Base-by-base conservation (phyloP, 1,140 invertebrate genomes). In the Subanguina moxae region DNA sequence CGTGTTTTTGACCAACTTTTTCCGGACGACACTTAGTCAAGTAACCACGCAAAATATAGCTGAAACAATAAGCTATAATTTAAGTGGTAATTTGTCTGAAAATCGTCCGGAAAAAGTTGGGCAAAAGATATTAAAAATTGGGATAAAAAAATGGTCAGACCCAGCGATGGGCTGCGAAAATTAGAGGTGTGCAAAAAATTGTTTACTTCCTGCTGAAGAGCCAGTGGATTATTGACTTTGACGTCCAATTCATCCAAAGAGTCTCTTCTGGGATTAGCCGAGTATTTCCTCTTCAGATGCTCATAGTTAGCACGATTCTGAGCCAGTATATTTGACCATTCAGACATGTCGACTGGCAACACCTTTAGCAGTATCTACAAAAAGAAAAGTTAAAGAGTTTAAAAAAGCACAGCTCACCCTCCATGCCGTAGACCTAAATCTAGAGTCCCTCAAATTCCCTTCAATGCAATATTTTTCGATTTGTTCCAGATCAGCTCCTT, bases 151-250 rank as follows among this genome's bases (percentile, higher is more conserved):
- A n/a, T n/a, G n/a, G n/a, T n/a, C n/a, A n/a, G n/a, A n/a, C n/a
- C n/a, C n/a, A n/a, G n/a, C n/a, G n/a, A n/a, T n/a, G n/a, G n/a
- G n/a, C n/a, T n/a, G n/a, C n/a, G n/a, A n/a, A n/a, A n/a, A 38
- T 38, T 38, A 38, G 11, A 38, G 3, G 3, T 38, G 3, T 38
- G 11, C 3, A 7, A 52, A 52, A 52, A 52, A 52, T 7, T 7
- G 3, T 52, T 15, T 23, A 72, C 71, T 32, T 72, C 74, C 19
- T 32, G 42, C 42, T 70, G n/a, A 19, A 58, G 71, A 15, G 71
- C 76, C 0, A 72, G 27, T n/a, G 71, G 71, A 71, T 72, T 72
- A 62, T 72, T 72, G 15, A 25, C 27, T 46, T 75, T 52, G 23
- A 48, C 30, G 45, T 72, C 57, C 62, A 32, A 27, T 25, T 48